A percentile compares a stretch with the other conserved stretches of the same genome.
phyloP scores from a whole-genome alignment of 30 jellyfish, hydroid and myxozoan genomes.

The Cassiopea andromeda region DNA sequence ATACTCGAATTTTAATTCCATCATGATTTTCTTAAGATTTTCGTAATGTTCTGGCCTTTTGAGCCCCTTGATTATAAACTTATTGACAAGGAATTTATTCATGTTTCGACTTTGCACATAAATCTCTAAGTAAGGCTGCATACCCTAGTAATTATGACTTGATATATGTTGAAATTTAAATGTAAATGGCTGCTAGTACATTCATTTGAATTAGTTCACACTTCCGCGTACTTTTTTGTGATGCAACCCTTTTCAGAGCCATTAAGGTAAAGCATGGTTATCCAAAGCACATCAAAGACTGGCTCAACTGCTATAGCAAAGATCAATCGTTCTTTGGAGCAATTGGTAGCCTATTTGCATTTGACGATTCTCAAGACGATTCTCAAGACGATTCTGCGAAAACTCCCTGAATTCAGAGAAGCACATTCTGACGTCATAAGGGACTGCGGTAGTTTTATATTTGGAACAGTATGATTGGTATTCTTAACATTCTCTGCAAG shows the following conservation, averaged over 20 bases:
- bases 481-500: too few relatives aligned
- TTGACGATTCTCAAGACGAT: neutral
- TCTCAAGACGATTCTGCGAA: neutral
- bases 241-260: neutral
- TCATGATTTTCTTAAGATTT: too few relatives aligned
- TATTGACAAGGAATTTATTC: neutral
- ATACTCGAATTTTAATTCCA: too few relatives aligned
- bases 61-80: too few relatives aligned
- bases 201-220: neutral
- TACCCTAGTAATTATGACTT: neutral
- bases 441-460: too few relatives aligned
- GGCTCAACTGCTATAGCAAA: slow-evolving; percentile 42
- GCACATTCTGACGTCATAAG: neutral
- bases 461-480: too few relatives aligned
- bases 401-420: neutral
- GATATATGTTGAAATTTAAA: neutral
- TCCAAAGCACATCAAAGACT: slow-evolving; percentile 54
- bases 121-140: neutral
- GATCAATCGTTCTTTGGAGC: neutral
- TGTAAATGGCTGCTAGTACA: neutral
- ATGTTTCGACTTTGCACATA: neutral
- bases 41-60: too few relatives aligned
- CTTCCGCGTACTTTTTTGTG: neutral
- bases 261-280: slow-evolving; percentile 41
- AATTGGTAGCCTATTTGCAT: neutral